Percentiles rank a stretch among this genome's conserved stretches.
Evolutionary conservation across 2,797 vertebrate species (phyloP).

Genomic region (Brachymystax lenok): DNA sequence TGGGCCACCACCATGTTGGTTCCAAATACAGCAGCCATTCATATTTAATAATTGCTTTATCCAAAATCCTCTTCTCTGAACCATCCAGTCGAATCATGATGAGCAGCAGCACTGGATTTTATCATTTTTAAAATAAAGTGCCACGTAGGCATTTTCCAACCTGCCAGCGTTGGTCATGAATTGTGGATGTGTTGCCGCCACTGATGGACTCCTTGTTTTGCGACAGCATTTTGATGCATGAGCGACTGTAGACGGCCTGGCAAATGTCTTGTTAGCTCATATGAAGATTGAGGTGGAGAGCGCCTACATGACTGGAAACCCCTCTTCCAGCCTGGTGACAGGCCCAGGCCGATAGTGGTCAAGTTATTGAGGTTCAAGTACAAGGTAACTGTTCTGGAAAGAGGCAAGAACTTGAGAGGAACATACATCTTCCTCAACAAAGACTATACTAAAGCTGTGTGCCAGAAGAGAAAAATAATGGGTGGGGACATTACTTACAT

Average conservation of each 20-base stretch:
- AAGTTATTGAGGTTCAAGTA: slow-evolving; percentile 5
- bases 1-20: slow-evolving; percentile 66
- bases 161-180: slow-evolving; percentile 50
- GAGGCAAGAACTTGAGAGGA: too few species aligned
- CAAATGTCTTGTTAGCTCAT: slow-evolving; percentile 45
- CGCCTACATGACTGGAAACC: neutral
- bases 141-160: slow-evolving; percentile 42
- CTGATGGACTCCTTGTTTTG: slow-evolving; percentile 61
- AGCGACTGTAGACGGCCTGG: slow-evolving; percentile 15
- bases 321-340: too few species aligned
- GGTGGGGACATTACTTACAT: too few species aligned
- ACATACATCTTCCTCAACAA: too few species aligned
- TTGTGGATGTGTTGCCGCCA: slow-evolving; percentile 52
- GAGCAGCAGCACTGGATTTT: slow-evolving; percentile 34
- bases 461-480: too few species aligned
- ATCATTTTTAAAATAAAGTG: slow-evolving; percentile 56
- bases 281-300: neutral
- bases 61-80: slow-evolving; percentile 57
- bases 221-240: slow-evolving; percentile 55
- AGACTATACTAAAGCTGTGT: too few species aligned
- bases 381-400: too few species aligned
- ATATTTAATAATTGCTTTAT: slow-evolving; percentile 74
- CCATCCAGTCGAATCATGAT: slow-evolving; percentile 47
- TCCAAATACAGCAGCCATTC: slow-evolving; percentile 68
- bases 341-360: neutral